Conservation (phyloP, 2,888 invertebrate species). For the Andrena praecox region DNA sequence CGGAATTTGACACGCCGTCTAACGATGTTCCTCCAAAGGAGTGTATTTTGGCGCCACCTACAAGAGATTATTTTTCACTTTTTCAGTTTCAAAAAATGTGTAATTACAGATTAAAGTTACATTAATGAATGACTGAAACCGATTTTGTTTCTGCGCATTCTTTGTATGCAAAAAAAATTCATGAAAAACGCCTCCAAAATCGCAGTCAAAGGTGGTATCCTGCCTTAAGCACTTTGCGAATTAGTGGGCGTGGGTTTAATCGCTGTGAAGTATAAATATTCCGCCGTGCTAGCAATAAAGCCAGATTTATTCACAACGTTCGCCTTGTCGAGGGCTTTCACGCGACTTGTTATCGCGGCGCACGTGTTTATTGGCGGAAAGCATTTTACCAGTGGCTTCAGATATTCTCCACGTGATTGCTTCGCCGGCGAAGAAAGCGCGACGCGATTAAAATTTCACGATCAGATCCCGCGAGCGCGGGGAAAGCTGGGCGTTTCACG, state of each 20-base stretch:
- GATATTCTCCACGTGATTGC: conserved; percentile 43
- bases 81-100: too few species aligned
- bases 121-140: too few species aligned
- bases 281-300: not conserved
- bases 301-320: conserved; percentile 15
- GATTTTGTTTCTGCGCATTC: too few species aligned
- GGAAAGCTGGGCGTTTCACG: conserved; percentile 40
- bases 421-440: conserved; percentile 47
- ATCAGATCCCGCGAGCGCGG: conserved; percentile 15
- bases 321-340: not conserved
- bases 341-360: conserved; percentile 17
- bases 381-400: conserved; percentile 34
- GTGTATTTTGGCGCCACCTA: too few species aligned
- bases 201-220: too few species aligned
- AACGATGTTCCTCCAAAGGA: too few species aligned
- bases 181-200: too few species aligned
- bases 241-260: not conserved
- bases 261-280: conserved; percentile 7
- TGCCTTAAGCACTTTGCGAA: not conserved
- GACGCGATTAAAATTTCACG: conserved; percentile 54
- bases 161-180: too few species aligned
- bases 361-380: conserved; percentile 34
- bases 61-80: too few species aligned
- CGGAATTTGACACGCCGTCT: too few species aligned
- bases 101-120: too few species aligned